Evolutionary conservation across 2,797 vertebrate genomes (phyloP).

Genomic region (Coregonus suidteri): DNA sequence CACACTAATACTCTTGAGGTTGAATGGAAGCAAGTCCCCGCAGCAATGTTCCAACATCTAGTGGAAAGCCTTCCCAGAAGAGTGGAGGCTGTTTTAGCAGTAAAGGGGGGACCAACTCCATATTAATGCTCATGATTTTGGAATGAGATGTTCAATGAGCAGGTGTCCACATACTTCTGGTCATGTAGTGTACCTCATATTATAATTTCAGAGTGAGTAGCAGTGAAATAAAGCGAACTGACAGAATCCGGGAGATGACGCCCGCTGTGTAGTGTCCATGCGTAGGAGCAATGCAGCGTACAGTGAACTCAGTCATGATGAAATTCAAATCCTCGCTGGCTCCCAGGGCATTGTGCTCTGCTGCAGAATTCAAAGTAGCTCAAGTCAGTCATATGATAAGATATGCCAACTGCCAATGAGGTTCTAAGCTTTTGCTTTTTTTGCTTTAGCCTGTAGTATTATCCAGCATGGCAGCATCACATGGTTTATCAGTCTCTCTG

Average conservation of each 20-base stretch:
- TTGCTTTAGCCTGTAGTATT: neutral
- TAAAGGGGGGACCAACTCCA: too few relatives aligned
- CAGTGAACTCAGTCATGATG: neutral
- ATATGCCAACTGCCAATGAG: neutral
- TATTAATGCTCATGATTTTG: too few relatives aligned
- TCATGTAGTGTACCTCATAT: neutral
- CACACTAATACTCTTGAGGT: too few relatives aligned
- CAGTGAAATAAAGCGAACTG: neutral
- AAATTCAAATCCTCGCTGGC: constrained; percentile 15
- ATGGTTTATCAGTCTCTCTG: too few relatives aligned
- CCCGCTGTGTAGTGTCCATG: neutral
- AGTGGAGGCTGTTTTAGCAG: too few relatives aligned
- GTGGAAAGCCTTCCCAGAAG: too few relatives aligned
- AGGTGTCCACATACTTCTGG: too few relatives aligned
- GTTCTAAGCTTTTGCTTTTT: neutral
- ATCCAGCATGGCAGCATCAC: too few relatives aligned
- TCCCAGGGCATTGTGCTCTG: neutral
- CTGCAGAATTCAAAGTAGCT: constrained; percentile 20
- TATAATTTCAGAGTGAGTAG: neutral
- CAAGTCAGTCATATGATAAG: neutral
- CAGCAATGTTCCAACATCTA: too few relatives aligned
- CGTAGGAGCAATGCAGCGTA: constrained; percentile 1
- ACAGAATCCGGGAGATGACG: neutral
- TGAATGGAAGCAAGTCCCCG: too few relatives aligned
- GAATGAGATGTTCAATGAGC: too few relatives aligned